Base-by-base conservation (phyloP, 2,797 vertebrate species). In the Danio albolineatus region DNA sequence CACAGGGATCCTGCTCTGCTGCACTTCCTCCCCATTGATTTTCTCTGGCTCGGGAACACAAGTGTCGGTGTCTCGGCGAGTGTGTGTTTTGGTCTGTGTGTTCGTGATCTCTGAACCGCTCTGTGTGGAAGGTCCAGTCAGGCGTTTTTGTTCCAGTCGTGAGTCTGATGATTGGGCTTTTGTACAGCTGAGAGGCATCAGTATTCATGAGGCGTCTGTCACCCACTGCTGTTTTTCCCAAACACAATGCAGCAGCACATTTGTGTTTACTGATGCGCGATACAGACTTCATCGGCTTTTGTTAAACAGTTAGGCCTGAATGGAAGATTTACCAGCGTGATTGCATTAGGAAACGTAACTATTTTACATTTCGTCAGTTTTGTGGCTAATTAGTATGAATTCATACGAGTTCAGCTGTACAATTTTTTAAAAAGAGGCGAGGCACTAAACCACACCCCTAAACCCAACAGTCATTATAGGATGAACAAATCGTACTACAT, bases 131-230 rank as follows among this genome's bases (percentile, higher is more conserved):
- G 36, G n/a, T 39, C n/a, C 19, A 28, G 38, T 43, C 74, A 66
- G 9, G 19, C 51, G 4, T 36, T 17, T n/a, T 17, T 13, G 19
- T 53, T 76, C 61, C 61, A 76, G 61, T 76, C 10, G 10, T 36
- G 51, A 66, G 48, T 7, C 44, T 62, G 57, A 51, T 74, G 57
- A 62, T 62, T 38, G 71, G 54, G 28, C 28, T 74, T 74, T 74
- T 61, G 56, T 19, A 51, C 38, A 61, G 44, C 4, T 36, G 44
- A n/a, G 4, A 51, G 48, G 36, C 36, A 64, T 53, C 16, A 54
- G 10, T 38, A n/a, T 41, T 12, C 69, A 54, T 56, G 49, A 38
- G 16, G 51, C 41, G 17, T 54, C 28, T 44, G 38, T 43, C 60
- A 36, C 73, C 43, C 13, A 49, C n/a, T 56, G 12, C 38, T 54